Evolutionary conservation across 2,888 invertebrate species (phyloP).

Genomic region (Leptinotarsa juncta): DNA sequence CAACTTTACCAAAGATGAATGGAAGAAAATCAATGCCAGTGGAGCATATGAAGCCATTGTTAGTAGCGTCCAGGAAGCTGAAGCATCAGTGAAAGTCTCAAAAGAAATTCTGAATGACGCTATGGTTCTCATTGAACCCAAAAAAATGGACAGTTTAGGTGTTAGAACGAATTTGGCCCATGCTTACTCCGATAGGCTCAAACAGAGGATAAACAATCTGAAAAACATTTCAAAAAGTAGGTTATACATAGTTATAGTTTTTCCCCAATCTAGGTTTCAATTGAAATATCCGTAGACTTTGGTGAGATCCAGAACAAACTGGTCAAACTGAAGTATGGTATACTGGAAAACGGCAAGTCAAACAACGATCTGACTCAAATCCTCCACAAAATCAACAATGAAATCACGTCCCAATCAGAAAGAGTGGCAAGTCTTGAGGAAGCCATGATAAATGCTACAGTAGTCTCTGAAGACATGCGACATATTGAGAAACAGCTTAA

Average conservation of each 20-base stretch:
- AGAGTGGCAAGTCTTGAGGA: conserved; percentile 46
- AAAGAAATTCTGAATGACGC: conserved; percentile 54
- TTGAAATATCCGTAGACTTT: conserved; percentile 50
- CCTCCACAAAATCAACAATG: conserved; percentile 48
- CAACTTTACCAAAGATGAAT: conserved; percentile 68
- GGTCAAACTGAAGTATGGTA: conserved; percentile 67
- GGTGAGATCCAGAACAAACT: conserved; percentile 58
- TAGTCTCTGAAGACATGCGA: conserved; percentile 58
- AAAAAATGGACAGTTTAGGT: conserved; percentile 67
- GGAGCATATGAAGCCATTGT: conserved; percentile 80
- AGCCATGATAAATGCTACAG: conserved; percentile 44
- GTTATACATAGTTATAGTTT: neutral
- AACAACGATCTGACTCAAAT: conserved; percentile 56
- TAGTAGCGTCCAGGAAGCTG: conserved; percentile 76
- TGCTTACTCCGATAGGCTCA: conserved; percentile 69
- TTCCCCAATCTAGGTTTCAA: neutral
- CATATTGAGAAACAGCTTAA: conserved; percentile 57
- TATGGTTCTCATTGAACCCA: conserved; percentile 62
- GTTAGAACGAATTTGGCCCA: conserved; percentile 69
- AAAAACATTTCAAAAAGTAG: conserved; percentile 52
- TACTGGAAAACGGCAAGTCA: conserved; percentile 62
- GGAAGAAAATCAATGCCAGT: conserved; percentile 73
- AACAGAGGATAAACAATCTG: conserved; percentile 64
- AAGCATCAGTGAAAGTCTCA: conserved; percentile 73
- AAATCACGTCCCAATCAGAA: conserved; percentile 47